phyloP scores from a whole-genome alignment of 2,888 invertebrate genomes.

The Lasioglossum villosulum region DNA sequence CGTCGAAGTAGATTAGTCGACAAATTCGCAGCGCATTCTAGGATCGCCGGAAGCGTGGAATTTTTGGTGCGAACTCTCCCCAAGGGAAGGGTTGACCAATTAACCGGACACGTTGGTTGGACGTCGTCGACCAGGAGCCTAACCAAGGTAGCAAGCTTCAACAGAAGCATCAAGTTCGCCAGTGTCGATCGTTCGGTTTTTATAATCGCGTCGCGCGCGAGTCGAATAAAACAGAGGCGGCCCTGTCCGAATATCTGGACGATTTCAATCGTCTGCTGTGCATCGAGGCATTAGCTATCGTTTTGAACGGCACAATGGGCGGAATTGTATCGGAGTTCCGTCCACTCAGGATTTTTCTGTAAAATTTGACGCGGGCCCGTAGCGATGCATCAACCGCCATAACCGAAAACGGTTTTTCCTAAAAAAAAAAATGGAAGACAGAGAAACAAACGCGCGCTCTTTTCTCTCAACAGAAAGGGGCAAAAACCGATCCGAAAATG shows the following conservation, averaged over 20 bases:
- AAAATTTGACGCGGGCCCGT: constrained; percentile 38
- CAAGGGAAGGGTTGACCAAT: constrained; percentile 10
- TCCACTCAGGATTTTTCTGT: constrained; percentile 33
- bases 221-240: neutral
- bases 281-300: constrained; percentile 33
- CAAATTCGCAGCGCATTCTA: neutral
- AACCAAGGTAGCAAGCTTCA: neutral
- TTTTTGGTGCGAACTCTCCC: constrained; percentile 5
- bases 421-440: constrained; percentile 9
- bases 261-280: constrained; percentile 5
- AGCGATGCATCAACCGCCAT: constrained; percentile 25
- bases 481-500: constrained; percentile 24
- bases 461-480: neutral
- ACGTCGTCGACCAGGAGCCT: neutral
- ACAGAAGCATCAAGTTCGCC: neutral
- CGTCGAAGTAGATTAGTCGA: neutral
- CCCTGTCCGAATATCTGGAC: neutral
- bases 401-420: constrained; percentile 35
- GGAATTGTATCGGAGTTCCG: constrained; percentile 41
- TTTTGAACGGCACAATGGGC: constrained; percentile 23
- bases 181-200: neutral
- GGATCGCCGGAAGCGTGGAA: neutral
- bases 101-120: constrained; percentile 5
- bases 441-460: constrained; percentile 14
- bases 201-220: neutral